Percentiles rank a stretch among this genome's conserved stretches.
Conservation (phyloP, 23 tunicate genomes). For the Botrylloides violaceus region DNA sequence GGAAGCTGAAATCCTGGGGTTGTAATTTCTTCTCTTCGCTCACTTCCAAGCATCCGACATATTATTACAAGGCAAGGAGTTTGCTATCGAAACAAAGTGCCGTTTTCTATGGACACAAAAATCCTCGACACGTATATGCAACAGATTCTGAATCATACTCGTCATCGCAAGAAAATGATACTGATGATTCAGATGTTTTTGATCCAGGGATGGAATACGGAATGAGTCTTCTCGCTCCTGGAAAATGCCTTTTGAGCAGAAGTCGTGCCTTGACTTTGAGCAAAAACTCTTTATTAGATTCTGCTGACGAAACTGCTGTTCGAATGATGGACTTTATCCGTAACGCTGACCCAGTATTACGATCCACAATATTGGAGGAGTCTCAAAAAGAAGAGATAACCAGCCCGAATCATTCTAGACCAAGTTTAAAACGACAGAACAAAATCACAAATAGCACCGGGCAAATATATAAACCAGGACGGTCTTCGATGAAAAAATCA, state of each 20-base stretch:
- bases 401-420: background rate
- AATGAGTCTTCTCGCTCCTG: slow-evolving; percentile 58
- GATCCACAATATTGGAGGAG: background rate
- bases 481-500: background rate
- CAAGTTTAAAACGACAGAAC: slow-evolving; percentile 15
- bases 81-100: background rate
- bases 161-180: slow-evolving; percentile 13
- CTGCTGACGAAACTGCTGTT: background rate
- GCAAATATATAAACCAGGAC: background rate
- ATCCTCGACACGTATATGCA: background rate
- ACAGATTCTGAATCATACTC: background rate
- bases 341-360: background rate
- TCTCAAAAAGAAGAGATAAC: background rate
- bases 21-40: slow-evolving; percentile 68
- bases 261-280: background rate
- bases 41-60: slow-evolving; percentile 41
- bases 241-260: slow-evolving; percentile 35
- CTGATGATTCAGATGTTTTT: slow-evolving; percentile 49
- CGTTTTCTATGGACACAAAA: slow-evolving; percentile 1
- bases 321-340: no score
- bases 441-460: slow-evolving; percentile 16
- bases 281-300: background rate
- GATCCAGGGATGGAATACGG: slow-evolving; percentile 74
- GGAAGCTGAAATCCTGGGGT: slow-evolving; percentile 70
- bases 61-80: slow-evolving; percentile 18